Percentiles rank a stretch among this genome's conserved stretches.
Evolutionary conservation across 2,797 vertebrate species (phyloP).

Genomic region (Meriones psammophilus): DNA sequence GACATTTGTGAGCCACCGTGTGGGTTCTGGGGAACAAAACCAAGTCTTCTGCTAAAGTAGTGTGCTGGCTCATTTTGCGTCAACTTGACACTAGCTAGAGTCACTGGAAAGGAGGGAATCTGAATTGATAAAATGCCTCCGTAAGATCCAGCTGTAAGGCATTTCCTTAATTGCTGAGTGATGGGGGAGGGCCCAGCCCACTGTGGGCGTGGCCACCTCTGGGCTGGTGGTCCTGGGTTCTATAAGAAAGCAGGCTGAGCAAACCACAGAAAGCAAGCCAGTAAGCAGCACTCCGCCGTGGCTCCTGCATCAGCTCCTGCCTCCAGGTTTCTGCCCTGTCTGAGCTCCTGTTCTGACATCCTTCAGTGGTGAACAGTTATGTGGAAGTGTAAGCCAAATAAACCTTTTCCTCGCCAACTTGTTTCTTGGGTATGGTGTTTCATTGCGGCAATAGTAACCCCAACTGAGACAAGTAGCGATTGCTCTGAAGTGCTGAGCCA

Average conservation of each 20-base stretch:
- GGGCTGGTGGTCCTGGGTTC: background rate
- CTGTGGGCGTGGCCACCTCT: background rate
- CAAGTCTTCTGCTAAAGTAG: background rate
- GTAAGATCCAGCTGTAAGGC: background rate
- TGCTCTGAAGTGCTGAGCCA: background rate
- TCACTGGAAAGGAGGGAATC: background rate
- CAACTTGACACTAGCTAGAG: background rate
- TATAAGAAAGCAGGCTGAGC: background rate
- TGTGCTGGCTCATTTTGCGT: background rate
- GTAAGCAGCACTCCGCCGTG: background rate
- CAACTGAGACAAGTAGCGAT: background rate
- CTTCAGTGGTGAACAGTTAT: background rate
- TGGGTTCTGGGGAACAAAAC: background rate
- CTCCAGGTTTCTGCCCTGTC: background rate
- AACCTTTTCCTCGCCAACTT: background rate
- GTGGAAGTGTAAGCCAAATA: background rate
- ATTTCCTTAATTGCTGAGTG: background rate
- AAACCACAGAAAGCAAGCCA: background rate
- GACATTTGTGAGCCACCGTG: background rate
- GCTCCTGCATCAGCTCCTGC: background rate
- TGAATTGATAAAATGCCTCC: background rate
- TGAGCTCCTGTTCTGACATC: no score
- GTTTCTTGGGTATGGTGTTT: background rate
- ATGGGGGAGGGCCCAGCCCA: background rate
- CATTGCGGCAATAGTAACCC: background rate